Evolutionary conservation across 2,888 invertebrate genomes (phyloP).

Genomic region (Melinopterus prodromus): DNA sequence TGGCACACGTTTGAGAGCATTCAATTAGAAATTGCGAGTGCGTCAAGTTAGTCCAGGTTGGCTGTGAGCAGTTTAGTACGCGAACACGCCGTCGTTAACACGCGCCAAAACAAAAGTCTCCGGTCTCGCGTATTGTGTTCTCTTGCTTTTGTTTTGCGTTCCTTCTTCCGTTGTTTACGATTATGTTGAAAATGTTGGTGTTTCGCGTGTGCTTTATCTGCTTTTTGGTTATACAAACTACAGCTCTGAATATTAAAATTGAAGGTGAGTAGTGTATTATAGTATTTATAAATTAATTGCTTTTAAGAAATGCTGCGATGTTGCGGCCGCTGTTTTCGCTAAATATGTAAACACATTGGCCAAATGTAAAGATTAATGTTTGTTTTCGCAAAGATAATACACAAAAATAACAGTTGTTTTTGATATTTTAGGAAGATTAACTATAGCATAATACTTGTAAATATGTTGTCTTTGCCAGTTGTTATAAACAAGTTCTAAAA

Average conservation of each 20-base stretch:
- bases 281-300: background rate
- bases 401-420: background rate
- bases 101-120: background rate
- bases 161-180: background rate
- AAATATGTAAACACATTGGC: background rate
- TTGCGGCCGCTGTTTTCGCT: background rate
- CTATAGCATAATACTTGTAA: background rate
- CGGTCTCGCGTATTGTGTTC: background rate
- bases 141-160: background rate
- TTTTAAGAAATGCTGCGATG: background rate
- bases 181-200: background rate
- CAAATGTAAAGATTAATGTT: background rate
- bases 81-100: background rate
- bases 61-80: background rate
- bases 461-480: background rate
- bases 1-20: background rate
- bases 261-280: background rate
- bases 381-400: background rate
- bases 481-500: background rate
- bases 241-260: background rate
- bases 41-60: background rate
- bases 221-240: background rate
- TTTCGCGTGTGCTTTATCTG: background rate
- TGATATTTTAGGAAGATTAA: background rate
- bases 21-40: background rate